Base-by-base conservation (phyloP, 2,797 vertebrate genomes). In the Acestrorhynchus altus region DNA sequence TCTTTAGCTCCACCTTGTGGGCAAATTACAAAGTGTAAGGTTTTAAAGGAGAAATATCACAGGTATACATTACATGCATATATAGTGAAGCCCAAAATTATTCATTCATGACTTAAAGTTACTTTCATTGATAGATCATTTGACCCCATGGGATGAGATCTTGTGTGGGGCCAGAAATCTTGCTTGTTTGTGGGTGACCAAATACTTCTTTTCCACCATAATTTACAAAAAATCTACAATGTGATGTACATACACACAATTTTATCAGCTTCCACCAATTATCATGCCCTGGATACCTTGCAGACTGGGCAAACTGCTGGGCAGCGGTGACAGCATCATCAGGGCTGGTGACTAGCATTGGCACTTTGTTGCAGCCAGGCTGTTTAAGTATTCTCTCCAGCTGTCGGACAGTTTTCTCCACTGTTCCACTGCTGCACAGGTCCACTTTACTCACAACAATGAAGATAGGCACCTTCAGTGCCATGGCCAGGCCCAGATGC, bases 391-490 rank as follows among this genome's bases (percentile, higher is more conserved):
- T 93, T 20, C 95, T 87, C 82, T 98, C 96, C 86, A 99, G 92
- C 91, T 99, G 97, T 9, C 96, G 95, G 10, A 98, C 95, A 0
- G 97, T 98, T 65, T 97, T 91, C 77, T 98, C 97, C 87, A 97
- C 94, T 0, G 96, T 95, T 84, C 93, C 91, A 56, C 93, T 93
- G 8, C 94, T 94, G 82, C 96, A 98, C 82, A 98, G 88, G 88
- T 98, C 97, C 83, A 97, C 95, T 90, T 99, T 99, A 89, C 96
- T 98, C 90, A 99, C 92, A 86, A 96, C 97, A 59, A 99, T 93
- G 88, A 98, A 99, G 92, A 99, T 97, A 67, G 97, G 97, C 72
- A 98, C 96, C 88, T 98, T 98, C 83, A 99, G 94, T 13, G 97
- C 97, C 94, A 99, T 95, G 39, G 97, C 97, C 83, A 99, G 92